Evolutionary conservation across 2,797 vertebrate species (phyloP), one percentile per base, ranked within the genome.

Genomic region (Acrocephalus scirpaceus): DNA sequence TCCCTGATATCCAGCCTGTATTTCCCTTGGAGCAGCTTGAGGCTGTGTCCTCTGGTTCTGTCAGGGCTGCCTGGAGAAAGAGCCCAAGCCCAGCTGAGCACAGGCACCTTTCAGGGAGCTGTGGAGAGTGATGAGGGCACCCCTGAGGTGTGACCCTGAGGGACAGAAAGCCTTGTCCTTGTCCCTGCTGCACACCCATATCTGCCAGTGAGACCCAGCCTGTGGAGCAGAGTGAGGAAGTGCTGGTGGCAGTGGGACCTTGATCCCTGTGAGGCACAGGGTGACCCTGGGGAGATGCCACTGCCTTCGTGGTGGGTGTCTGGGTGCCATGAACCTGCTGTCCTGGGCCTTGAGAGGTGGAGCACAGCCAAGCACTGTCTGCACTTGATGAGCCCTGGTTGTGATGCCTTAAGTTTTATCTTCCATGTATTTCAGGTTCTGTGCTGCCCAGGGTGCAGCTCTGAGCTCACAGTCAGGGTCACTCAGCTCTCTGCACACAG

Each of bases 361-460:
- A 25, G 3, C 73, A 47, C 18, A 44, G 44, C 54, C n/a, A 8
- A 8, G 8, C 8, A 1, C 34, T 51, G 70, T 18, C 30, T 42
- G 53, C 0, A 0, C 32, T 45, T 0, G 0, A 2, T 7, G 50
- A 42, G 36, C 40, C 44, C 36, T 0, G 0, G 48, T 27, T 58
- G 56, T 18, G 42, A 44, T 44, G 42, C 42, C 15, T 44, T 3
- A 16, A 44, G 42, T 44, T 44, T 44, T 16, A 44, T 44, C 42
- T 44, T 16, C 8, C 42, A 16, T 44, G 42, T 44, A 4, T 44
- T 44, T 17, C 42, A 44, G 3, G 8, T 16, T 16, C 42, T 44
- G 42, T 44, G 42, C 42, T 44, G 42, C 42, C 42, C 42, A 44
- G 42, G 42, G 14, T 44, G 42, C 42, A 44, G 42, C 42, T 44